These are phyloP conservation scores for Pterocles burchelli DNA, from an alignment of 2,113 vertebrate genomes.

Conservation along the genomic window DNA sequence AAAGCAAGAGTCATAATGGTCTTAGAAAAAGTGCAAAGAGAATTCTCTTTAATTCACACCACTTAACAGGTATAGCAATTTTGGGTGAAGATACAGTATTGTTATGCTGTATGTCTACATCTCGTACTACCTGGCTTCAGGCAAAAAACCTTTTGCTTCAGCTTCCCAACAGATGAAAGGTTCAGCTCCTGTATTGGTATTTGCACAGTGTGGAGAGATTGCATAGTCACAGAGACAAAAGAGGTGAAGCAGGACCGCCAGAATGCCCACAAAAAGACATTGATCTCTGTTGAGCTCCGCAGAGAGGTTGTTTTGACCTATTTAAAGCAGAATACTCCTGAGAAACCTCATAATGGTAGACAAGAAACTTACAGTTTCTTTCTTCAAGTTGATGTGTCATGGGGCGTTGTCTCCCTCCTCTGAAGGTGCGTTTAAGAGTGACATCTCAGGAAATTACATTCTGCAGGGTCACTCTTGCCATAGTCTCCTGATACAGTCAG, in stretches of 20 bases:
- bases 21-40: neutral
- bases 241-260: neutral
- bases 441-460: neutral
- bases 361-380: neutral
- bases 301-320: neutral
- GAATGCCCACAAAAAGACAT: neutral
- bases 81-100: neutral
- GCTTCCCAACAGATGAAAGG: neutral
- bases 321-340: neutral
- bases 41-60: neutral
- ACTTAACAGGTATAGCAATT: neutral
- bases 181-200: neutral
- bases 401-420: neutral
- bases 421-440: neutral
- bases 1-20: neutral
- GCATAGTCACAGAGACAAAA: neutral
- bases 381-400: neutral
- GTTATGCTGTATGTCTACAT: neutral
- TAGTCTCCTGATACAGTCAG: neutral
- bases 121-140: neutral
- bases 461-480: neutral
- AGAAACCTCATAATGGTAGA: neutral
- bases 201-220: neutral
- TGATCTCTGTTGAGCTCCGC: neutral
- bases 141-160: neutral